Evolutionary conservation across 2,113 vertebrate species (phyloP).

Genomic region (Danionella cerebrum): DNA sequence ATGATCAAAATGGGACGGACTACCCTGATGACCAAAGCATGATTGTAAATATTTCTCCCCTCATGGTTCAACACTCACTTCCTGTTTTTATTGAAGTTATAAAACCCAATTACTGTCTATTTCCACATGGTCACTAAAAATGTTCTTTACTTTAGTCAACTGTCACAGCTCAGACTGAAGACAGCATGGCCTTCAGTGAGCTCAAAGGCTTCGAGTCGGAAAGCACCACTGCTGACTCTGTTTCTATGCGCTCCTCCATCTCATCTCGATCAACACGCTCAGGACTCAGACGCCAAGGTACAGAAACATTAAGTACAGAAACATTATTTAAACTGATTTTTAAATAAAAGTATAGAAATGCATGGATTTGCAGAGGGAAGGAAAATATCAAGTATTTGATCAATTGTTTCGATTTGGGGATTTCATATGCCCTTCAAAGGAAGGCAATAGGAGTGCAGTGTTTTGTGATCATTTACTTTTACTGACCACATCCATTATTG

Average conservation of each 20-base stretch:
- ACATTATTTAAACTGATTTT: no score
- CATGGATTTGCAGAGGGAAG: no score
- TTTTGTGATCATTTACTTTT: no score
- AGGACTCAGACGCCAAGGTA: slow-evolving; percentile 67
- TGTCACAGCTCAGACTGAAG: slow-evolving; percentile 55
- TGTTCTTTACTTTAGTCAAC: slow-evolving; percentile 60
- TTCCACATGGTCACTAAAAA: not conserved
- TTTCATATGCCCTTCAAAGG: no score
- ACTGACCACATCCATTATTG: no score
- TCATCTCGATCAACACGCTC: slow-evolving; percentile 63
- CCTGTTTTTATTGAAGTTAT: not conserved
- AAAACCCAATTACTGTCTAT: not conserved
- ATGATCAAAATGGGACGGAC: slow-evolving; percentile 74
- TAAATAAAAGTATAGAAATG: no score
- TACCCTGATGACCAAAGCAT: slow-evolving; percentile 77
- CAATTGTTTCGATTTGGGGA: no score
- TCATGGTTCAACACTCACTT: not conserved
- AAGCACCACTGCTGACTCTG: slow-evolving; percentile 59
- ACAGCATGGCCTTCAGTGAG: slow-evolving; percentile 65
- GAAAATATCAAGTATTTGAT: no score
- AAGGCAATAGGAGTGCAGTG: no score
- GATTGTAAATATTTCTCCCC: slow-evolving; percentile 48
- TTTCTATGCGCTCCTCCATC: slow-evolving; percentile 54
- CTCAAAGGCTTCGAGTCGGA: slow-evolving; percentile 56
- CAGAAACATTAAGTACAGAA: not conserved